A percentile compares a stretch with the other conserved stretches of the same genome.
Conservation (phyloP, 64 coral and sea anemone genomes). For the Montipora cactus region DNA sequence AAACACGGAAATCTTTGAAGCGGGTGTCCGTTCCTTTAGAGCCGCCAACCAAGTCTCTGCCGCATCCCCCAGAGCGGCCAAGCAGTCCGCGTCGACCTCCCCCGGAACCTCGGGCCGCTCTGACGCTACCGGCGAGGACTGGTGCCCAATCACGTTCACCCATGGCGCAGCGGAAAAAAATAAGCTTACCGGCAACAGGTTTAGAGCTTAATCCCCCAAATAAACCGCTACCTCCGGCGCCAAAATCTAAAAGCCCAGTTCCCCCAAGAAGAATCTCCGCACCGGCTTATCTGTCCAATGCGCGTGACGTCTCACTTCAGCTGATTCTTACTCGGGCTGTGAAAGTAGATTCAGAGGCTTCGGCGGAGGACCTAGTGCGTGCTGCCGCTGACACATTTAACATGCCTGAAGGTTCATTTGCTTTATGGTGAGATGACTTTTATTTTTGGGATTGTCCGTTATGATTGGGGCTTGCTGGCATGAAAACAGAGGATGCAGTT, state of each 20-base stretch:
- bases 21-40: conserved; percentile 35
- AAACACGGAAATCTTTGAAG: conserved; percentile 89
- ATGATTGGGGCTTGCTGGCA: too few relatives aligned
- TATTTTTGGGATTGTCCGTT: neutral
- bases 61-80: conserved; percentile 35
- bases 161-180: neutral
- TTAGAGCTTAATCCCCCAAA: neutral
- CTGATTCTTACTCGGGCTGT: conserved; percentile 79
- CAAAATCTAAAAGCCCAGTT: conserved; percentile 30
- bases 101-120: conserved; percentile 8
- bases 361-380: conserved; percentile 55
- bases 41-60: conserved; percentile 49
- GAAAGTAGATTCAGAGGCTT: conserved; percentile 60
- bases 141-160: conserved; percentile 35
- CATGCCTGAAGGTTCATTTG: conserved; percentile 64
- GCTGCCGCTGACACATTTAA: conserved; percentile 73
- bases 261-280: neutral
- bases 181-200: too few relatives aligned
- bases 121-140: neutral
- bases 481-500: too few relatives aligned
- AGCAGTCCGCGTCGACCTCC: neutral
- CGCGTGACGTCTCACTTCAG: conserved; percentile 64
- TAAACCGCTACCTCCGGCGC: conserved; percentile 3
- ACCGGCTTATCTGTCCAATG: neutral
- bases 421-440: conserved; percentile 68